Conservation (phyloP, 2,113 vertebrate genomes). For the Halcyon senegalensis region DNA sequence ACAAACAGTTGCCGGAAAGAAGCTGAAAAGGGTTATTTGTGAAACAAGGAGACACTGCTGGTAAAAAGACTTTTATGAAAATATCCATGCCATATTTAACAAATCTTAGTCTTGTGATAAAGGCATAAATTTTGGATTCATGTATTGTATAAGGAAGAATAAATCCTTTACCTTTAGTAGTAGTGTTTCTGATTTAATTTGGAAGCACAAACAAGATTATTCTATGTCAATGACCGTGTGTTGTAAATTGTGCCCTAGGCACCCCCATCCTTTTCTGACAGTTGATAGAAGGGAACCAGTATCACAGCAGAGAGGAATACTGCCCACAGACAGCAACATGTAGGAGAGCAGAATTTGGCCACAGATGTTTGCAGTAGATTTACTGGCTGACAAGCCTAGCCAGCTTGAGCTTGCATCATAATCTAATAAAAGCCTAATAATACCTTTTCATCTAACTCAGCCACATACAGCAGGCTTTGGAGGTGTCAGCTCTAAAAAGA, state of each 20-base stretch:
- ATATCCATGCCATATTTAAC: neutral
- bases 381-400: neutral
- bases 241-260: neutral
- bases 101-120: neutral
- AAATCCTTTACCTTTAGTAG: neutral
- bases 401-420: conserved; percentile 2
- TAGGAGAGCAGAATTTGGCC: neutral
- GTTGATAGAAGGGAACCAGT: neutral
- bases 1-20: neutral
- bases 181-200: neutral
- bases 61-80: neutral
- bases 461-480: neutral
- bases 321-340: neutral
- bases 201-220: neutral
- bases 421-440: conserved; percentile 36
- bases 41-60: neutral
- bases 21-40: neutral
- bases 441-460: conserved; percentile 11
- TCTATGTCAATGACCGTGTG: neutral
- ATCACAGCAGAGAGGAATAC: neutral
- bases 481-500: neutral
- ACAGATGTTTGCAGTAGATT: neutral
- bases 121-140: neutral
- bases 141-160: neutral
- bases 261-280: neutral